Evolutionary conservation across 1,140 invertebrate species (phyloP), one percentile per base, ranked within the genome.

Genomic region (Diachasmimorpha longicaudata): DNA sequence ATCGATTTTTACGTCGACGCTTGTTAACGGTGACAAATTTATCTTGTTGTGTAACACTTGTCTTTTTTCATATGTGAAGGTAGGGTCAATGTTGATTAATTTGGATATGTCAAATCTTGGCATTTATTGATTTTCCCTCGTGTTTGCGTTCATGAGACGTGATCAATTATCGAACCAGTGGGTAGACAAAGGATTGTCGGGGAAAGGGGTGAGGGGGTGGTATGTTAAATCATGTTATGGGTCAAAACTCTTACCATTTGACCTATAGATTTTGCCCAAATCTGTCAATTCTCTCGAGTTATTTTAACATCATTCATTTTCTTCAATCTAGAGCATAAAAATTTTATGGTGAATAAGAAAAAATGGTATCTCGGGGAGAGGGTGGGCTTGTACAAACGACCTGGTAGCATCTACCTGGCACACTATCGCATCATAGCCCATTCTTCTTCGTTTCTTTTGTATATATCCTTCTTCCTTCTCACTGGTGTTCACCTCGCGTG

Each of bases 361-460:
- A 63, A 16, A 58, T 19, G n/a, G 19, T 1, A 21, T n/a, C n/a
- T n/a, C n/a, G 19, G 0, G 19, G 19, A 58, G 19, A n/a, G 19
- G n/a, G 52, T 3, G 58, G 23, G 58, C 5, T 63, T 63, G 58
- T 63, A 63, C 58, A 63, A 63, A 63, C 58, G 58, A 63, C 58
- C 58, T 63, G 58, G 23, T 63, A 63, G 21, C 58, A 63, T 63
- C 58, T 31, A 63, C 58, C 58, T 63, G 58, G 58, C 58, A 63
- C 23, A 63, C 21, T 63, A 63, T 63, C 58, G 58, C 58, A 63
- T 63, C 58, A 63, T 63, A 63, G 58, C 58, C 58, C 58, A 63
- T 63, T 63, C 58, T 63, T 63, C 58, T 63, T 63, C 58, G 58
- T 63, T 63, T 63, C 58, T 63, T 63, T 63, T 63, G 58, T 63